Conservation (phyloP, 2,888 invertebrate genomes). For the Chrysolina oricalcia region DNA sequence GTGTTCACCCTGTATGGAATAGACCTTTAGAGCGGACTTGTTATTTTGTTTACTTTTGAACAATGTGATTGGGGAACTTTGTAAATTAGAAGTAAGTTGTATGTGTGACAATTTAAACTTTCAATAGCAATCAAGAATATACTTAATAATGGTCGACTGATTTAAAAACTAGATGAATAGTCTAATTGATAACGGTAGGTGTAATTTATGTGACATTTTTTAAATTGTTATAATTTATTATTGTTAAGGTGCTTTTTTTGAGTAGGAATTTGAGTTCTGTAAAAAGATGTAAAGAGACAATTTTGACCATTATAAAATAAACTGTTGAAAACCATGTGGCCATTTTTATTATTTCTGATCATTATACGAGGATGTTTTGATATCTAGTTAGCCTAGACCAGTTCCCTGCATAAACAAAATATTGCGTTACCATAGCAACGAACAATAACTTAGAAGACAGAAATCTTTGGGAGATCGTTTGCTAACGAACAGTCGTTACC, state of each 20-base stretch:
- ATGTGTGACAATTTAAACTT: constrained; percentile 26
- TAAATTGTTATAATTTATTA: constrained; percentile 13
- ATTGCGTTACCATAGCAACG: no score
- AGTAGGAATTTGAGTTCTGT: constrained; percentile 16
- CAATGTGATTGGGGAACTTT: constrained; percentile 9
- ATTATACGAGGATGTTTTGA: no score
- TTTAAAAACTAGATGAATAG: constrained; percentile 33
- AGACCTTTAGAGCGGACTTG: neutral
- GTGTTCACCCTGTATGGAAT: neutral
- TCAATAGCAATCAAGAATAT: constrained; percentile 33
- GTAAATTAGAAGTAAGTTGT: constrained; percentile 21
- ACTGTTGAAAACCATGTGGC: constrained; percentile 6
- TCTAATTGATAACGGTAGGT: constrained; percentile 11
- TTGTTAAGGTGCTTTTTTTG: constrained; percentile 4
- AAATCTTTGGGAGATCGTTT: no score
- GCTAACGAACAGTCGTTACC: no score
- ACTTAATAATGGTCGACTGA: constrained; percentile 34
- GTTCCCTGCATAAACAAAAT: no score
- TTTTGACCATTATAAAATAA: constrained; percentile 32
- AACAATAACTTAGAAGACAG: no score
- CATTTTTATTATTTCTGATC: neutral
- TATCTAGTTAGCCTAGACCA: no score
- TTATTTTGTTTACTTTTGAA: neutral
- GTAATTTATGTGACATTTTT: constrained; percentile 33
- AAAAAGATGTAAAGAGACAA: constrained; percentile 19